Evolutionary conservation across 2,113 vertebrate genomes (phyloP).

Genomic region (Brachionichthys hirsutus): DNA sequence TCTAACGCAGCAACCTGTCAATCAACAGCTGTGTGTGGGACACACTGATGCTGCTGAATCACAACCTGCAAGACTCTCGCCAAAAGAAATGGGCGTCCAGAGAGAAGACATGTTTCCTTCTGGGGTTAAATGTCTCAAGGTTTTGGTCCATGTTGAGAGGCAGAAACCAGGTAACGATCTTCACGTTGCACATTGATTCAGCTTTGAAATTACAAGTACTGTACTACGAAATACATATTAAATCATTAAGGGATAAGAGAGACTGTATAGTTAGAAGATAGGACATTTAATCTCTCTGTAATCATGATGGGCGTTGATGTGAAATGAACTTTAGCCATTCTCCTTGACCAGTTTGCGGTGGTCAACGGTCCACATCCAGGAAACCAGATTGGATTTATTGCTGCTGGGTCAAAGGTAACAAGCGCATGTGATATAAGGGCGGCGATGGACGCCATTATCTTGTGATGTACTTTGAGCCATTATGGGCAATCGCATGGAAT

Average conservation of each 20-base stretch:
- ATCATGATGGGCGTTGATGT: conserved; percentile 63
- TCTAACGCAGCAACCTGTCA: no score
- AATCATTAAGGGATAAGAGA: conserved; percentile 21
- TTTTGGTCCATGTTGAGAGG: background rate
- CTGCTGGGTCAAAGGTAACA: conserved; percentile 80
- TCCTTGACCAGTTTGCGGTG: conserved; percentile 78
- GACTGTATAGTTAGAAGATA: conserved; percentile 4
- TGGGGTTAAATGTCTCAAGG: background rate
- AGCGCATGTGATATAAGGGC: conserved; percentile 76
- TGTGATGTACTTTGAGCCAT: conserved; percentile 73
- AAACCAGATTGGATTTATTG: conserved; percentile 82
- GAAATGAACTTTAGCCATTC: conserved; percentile 77
- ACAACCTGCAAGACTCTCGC: no score
- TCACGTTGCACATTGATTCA: no score
- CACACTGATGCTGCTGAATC: background rate
- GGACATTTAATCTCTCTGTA: conserved; percentile 59
- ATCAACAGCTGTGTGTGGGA: background rate
- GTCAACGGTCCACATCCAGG: conserved; percentile 75
- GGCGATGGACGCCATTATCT: conserved; percentile 73
- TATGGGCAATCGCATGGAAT: conserved; percentile 75
- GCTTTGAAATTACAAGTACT: background rate
- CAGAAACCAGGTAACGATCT: background rate
- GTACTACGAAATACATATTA: background rate
- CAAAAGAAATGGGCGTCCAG: background rate
- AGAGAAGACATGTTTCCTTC: background rate